A percentile compares a stretch with the other conserved stretches of the same genome.
phyloP scores from a whole-genome alignment of 2,888 invertebrate species.

The Hyposoter dolosus region DNA sequence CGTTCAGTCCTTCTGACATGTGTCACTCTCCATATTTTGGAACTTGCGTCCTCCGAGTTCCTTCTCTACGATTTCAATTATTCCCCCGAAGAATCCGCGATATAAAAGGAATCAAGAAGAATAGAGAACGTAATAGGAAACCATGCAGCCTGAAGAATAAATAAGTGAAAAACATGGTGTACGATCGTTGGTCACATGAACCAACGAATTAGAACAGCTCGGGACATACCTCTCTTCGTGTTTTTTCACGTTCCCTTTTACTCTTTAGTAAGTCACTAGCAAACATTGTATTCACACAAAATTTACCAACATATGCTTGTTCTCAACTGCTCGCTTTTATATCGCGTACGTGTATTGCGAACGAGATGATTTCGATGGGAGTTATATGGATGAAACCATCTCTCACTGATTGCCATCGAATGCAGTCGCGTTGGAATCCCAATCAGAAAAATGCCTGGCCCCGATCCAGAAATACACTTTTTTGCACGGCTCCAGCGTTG shows the following conservation, averaged over 20 bases:
- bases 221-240: not conserved
- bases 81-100: not conserved
- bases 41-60: not conserved
- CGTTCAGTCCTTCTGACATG: slow-evolving; percentile 29
- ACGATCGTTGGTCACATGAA: not conserved
- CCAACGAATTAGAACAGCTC: not conserved
- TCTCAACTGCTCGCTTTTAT: not conserved
- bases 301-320: not conserved
- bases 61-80: slow-evolving; percentile 16
- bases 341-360: not conserved
- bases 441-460: slow-evolving; percentile 54
- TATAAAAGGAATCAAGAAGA: slow-evolving; percentile 16
- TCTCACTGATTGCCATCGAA: slow-evolving; percentile 56
- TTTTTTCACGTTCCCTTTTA: not conserved
- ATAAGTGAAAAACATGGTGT: not conserved
- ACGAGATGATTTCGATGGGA: slow-evolving; percentile 39
- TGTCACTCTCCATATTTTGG: slow-evolving; percentile 40
- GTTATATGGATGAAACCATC: slow-evolving; percentile 20
- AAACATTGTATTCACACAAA: not conserved
- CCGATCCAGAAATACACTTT: slow-evolving; percentile 43
- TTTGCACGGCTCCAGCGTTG: slow-evolving; percentile 14
- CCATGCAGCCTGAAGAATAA: not conserved
- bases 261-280: not conserved
- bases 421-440: slow-evolving; percentile 26
- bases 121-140: slow-evolving; percentile 29